Percentiles rank a stretch among this genome's conserved stretches.
These are phyloP conservation scores for Chelonoidis abingdonii DNA, from an alignment of 2,113 vertebrate genomes.

Conservation along the genomic window DNA sequence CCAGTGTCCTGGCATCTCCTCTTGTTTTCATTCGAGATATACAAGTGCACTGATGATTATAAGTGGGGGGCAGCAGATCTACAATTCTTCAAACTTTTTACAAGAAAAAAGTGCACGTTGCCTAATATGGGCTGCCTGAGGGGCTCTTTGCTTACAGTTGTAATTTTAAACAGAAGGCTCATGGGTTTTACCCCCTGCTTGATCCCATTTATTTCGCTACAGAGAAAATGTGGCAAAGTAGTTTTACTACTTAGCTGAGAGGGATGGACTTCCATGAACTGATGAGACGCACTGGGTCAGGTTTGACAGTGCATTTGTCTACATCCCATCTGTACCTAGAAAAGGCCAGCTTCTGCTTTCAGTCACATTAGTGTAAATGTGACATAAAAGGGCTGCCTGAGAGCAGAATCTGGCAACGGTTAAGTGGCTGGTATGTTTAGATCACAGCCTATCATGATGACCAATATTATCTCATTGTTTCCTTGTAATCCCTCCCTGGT, in stretches of 20 bases:
- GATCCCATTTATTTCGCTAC: slow-evolving; percentile 53
- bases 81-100: slow-evolving; percentile 77
- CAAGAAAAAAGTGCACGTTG: slow-evolving; percentile 80
- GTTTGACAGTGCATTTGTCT: background rate
- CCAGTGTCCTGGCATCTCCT: slow-evolving; percentile 50
- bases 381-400: slow-evolving; percentile 5
- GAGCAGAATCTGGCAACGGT: background rate
- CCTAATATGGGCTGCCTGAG: slow-evolving; percentile 79
- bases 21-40: slow-evolving; percentile 70
- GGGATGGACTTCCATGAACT: background rate
- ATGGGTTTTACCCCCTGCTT: slow-evolving; percentile 54
- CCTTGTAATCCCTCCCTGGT: background rate
- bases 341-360: slow-evolving; percentile 19
- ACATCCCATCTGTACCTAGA: background rate
- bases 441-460: background rate
- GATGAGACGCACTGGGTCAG: background rate
- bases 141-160: slow-evolving; percentile 73
- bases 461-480: background rate
- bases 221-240: slow-evolving; percentile 15
- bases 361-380: background rate
- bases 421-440: background rate
- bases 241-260: slow-evolving; percentile 7
- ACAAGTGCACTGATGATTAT: background rate
- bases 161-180: slow-evolving; percentile 77
- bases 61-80: slow-evolving; percentile 67